Evolutionary conservation across 2,797 vertebrate genomes (phyloP), one percentile per base, ranked within the genome.

Genomic region (Parotocinclus haroldoi): DNA sequence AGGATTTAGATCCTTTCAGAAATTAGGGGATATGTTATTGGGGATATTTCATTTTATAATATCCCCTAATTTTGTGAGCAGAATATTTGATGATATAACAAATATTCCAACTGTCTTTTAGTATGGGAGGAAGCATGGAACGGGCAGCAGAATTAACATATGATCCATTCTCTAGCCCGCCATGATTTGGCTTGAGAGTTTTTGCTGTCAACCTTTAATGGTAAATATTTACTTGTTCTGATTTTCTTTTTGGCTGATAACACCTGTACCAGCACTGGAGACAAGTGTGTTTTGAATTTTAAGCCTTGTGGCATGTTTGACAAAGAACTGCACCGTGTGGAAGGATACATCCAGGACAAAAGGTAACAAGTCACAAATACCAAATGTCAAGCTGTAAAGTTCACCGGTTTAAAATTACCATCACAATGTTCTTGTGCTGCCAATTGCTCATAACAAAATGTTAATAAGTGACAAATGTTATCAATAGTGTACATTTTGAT

Each of bases 271-370:
- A 99, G 96, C 79, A 98, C 95, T 42, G 94, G 95, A 68, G 95
- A 99, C 57, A 97, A 95, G 79, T 99, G 97, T 78, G 81, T 96
- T 65, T 88, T 99, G 72, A 90, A 92, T 84, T 99, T 99, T 78
- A 95, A 91, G 82, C 89, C 96, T 0, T 98, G 94, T 17, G 95
- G 97, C 54, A 87, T 99, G 84, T 99, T 99, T 73, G 96, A 94
- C 16, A 99, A 96, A 55, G 97, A 99, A 69, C 92, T 99, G 70
- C 96, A 99, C 85, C 92, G 87, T 84, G 95, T 99, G 49, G 96
- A 99, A 72, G 97, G 96, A 50, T 71, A 96, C 68, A 93, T 99
- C 72, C 96, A 95, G 66, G 96, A 99, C 86, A 96, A 92, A 81
- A 94, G 90, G 97, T 98, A 82, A 89, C 76, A 57, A 58, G 38